Base-by-base conservation (phyloP, 2,797 vertebrate species). In the Malurus splendens region DNA sequence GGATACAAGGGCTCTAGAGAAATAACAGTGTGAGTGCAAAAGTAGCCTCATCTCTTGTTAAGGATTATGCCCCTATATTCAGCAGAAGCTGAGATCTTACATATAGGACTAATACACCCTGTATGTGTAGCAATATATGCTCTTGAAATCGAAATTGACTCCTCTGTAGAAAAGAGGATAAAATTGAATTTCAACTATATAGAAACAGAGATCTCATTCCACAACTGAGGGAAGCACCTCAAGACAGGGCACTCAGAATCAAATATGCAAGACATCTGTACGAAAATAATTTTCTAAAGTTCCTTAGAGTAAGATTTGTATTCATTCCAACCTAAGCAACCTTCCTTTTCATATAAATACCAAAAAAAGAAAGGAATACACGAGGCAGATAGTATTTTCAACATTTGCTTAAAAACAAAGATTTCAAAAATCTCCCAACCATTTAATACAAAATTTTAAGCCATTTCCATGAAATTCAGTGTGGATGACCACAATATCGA, bases 1-100 rank as follows among this genome's bases (percentile, higher is more conserved):
- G 99, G 99, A 96, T 99, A 99, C 0, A 98, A 97, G 1, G 99
- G 99, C 80, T 99, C 99, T 99, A 93, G 20, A 84, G 82, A 86
- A 92, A 93, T 17, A 88, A 70, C 9, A 88, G 38, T 32, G 50
- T 94, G 36, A 95, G 75, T 36, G 77, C 11, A 45, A 9, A 74
- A 80, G 73, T 6, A 24, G n/a, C 61, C 68, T 75, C 55, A 64
- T 27, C 33, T 60, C 12, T 3, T 41, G 64, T 52, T 68, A 86
- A 83, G 45, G 13, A 80, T 28, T 61, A 52, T 18, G 22, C 12
- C 52, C 39, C 27, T 15, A 66, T 10, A 77, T 36, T 71, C 50
- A 84, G 32, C 36, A 73, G 65, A 90, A 90, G 20, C 39, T 48
- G n/a, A 85, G 18, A 60, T 62, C 44, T 82, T 59, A 12, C 28